Base-by-base conservation (phyloP, 35 echinoderm and acorn worm species). In the Ophiothrix spiculata region DNA sequence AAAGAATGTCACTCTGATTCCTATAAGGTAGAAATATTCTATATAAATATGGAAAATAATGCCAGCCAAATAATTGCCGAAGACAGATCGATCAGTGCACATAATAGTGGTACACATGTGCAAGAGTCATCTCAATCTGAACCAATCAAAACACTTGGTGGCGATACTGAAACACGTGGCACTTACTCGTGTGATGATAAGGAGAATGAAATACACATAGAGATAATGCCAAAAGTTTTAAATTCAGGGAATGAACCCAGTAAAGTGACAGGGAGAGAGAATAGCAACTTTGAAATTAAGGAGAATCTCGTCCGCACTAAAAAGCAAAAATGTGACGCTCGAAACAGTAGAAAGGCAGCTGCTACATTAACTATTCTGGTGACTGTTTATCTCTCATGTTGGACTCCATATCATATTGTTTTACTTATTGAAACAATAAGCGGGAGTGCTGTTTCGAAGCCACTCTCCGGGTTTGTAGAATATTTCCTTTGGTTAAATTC, bases 331-430 rank as follows among this genome's bases (percentile, higher is more conserved):
- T 69, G 60, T 69, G 10, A 25, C 29, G 16, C 29, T 69, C 60
- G 29, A 25, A 69, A 69, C 17, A 2, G 25, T 69, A 15, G 60
- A 4, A 69, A 69, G 29, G 60, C 60, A 4, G 60, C 60, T 2
- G 23, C 29, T 69, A 69, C 60, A 25, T 28, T 69, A 4, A 69
- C 60, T 25, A 69, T 69, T 69, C 29, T 69, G 29, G 60, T 69
- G 3, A 28, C 25, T 69, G 60, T n/a, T 1, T 69, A 69, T 69
- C 23, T 69, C 1, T 25, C 25, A 4, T 69, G 60, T 25, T 69
- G 60, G 60, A 69, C 60, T 25, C 60, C 60, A 69, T 69, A 69
- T 25, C 60, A 69, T n/a, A 69, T 69, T 69, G 60, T 69, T 6
- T 25, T 69, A n/a, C 25, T 69, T 25, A 69, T 69, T 12, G 60